Evolutionary conservation across 2,797 vertebrate species (phyloP), one percentile per base, ranked within the genome.

Genomic region (Hydrophis major): DNA sequence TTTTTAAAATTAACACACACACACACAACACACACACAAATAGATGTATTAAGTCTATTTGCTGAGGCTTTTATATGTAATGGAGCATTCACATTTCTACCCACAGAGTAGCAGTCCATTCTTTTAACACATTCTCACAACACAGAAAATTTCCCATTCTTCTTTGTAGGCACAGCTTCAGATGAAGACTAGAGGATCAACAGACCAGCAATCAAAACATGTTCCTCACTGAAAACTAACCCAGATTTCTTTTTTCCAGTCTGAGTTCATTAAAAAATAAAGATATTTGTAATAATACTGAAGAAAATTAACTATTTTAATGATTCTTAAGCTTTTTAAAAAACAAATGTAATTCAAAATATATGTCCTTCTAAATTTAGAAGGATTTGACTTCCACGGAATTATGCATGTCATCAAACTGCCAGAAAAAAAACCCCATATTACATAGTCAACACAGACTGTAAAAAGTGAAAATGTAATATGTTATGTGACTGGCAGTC

Each of bases 241-340:
- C 89, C 83, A 74, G 94, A 95, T 91, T 94, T 74, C 60, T 91
- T 12, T n/a, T 92, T 60, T 93, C 16, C 78, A n/a, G 20, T 83
- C 74, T 86, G 61, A 93, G 91, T 74, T 94, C 96, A 94, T 90
- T 95, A 93, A 89, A 66, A 95, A 94, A 96, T 92, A 94, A 95
- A 87, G 92, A 96, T 86, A n/a, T 42, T 93, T 60, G 94, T 96
- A 88, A 28, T 69, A 47, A 25, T 83, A 20, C 94, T 55, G 86
- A 74, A 95, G 56, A 32, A 91, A 93, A 93, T 92, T 60, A 37
- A 97, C 94, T 94, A 87, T 92, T 93, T 96, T 94, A 97, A 95
- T 90, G 88, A 50, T 91, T 94, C 95, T 93, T 89, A 56, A 89
- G 8, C 50, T 10, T 6, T 7, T 11, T 3, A 87, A 18, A 87